These are phyloP conservation scores for Allobates femoralis DNA, from an alignment of 2,797 vertebrate genomes.

Conservation along the genomic window DNA sequence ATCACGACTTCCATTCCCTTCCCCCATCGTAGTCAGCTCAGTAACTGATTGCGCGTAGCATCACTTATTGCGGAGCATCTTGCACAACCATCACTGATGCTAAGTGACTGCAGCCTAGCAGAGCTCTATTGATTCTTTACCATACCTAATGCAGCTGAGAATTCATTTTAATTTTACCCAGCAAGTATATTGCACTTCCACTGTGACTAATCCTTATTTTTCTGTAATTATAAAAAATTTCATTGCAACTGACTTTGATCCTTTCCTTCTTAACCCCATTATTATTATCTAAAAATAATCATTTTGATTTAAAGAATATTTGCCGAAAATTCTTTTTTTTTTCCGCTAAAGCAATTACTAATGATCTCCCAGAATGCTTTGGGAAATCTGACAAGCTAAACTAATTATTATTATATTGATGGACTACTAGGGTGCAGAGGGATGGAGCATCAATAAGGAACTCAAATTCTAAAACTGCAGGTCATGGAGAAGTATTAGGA, in stretches of 20 bases:
- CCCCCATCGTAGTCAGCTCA: neutral
- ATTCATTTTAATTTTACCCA: slow-evolving; percentile 26
- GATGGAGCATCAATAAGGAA: slow-evolving; percentile 71
- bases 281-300: slow-evolving; percentile 24
- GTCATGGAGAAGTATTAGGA: slow-evolving; percentile 72
- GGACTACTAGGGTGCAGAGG: slow-evolving; percentile 58
- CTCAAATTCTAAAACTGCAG: slow-evolving; percentile 69
- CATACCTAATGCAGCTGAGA: slow-evolving; percentile 6
- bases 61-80: slow-evolving; percentile 15
- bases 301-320: slow-evolving; percentile 15
- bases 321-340: slow-evolving; percentile 13
- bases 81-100: slow-evolving; percentile 17
- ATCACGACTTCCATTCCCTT: neutral
- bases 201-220: neutral
- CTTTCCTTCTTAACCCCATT: neutral
- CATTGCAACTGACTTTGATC: neutral
- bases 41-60: neutral
- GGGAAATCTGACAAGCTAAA: slow-evolving; percentile 62
- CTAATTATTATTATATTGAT: slow-evolving; percentile 66
- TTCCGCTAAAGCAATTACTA: slow-evolving; percentile 47
- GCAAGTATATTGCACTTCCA: neutral
- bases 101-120: slow-evolving; percentile 38
- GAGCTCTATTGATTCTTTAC: slow-evolving; percentile 35
- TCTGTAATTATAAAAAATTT: slow-evolving; percentile 7
- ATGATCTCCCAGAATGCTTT: slow-evolving; percentile 59